phyloP scores from a whole-genome alignment of 1,140 invertebrate species.

The Charaxes varanes region DNA sequence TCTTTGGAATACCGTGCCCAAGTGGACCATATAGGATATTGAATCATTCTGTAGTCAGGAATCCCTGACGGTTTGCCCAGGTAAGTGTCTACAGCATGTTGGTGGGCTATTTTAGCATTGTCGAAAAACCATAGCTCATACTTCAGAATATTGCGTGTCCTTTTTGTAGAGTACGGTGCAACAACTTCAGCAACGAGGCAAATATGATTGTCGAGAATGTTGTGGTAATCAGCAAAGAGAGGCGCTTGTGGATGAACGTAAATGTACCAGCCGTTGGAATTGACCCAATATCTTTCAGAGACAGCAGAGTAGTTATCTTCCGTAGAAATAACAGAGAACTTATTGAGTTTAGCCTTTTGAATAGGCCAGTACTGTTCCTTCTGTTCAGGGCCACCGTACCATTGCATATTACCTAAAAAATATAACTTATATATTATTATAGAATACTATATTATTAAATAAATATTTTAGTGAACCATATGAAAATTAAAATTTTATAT shows the following conservation, averaged over 20 bases:
- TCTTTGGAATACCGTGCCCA: conserved; percentile 87
- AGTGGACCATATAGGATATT: conserved; percentile 92
- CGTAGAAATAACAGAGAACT: conserved; percentile 78
- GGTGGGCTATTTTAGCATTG: conserved; percentile 79
- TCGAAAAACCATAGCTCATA: conserved; percentile 79
- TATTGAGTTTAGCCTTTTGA: conserved; percentile 75
- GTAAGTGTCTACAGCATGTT: conserved; percentile 76
- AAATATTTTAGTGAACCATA: neutral
- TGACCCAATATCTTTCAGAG: conserved; percentile 86
- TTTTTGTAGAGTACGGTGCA: conserved; percentile 69
- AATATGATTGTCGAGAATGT: conserved; percentile 69
- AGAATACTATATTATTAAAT: neutral
- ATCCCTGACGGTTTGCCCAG: conserved; percentile 78
- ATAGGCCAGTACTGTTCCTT: conserved; percentile 80
- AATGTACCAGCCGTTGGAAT: conserved; percentile 81
- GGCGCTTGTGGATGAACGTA: conserved; percentile 79
- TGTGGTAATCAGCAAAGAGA: conserved; percentile 84
- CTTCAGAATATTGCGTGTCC: conserved; percentile 66
- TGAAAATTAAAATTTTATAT: too few relatives aligned
- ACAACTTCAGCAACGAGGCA: conserved; percentile 78
- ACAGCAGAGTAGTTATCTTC: conserved; percentile 79
- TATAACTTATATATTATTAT: too few relatives aligned
- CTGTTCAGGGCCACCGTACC: conserved; percentile 77
- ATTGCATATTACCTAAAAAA: conserved; percentile 53
- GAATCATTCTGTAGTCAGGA: conserved; percentile 85